Evolutionary conservation across 2,113 vertebrate species (phyloP).

Genomic region (Amia ocellicauda): DNA sequence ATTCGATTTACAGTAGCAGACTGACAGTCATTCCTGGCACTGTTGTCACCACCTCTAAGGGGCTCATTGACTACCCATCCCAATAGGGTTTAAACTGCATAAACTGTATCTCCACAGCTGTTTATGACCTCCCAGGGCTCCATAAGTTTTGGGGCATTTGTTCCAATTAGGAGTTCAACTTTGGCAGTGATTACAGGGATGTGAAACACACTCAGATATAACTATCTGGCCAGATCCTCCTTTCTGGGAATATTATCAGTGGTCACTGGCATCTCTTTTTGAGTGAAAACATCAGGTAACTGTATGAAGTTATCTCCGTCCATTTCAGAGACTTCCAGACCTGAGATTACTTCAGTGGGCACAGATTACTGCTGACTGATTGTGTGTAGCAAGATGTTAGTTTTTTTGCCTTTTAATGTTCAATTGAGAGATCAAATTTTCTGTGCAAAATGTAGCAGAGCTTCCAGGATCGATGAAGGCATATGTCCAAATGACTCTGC

Average conservation of each 20-base stretch:
- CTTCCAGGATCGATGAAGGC: slow-evolving; percentile 20
- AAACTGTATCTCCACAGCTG: slow-evolving; percentile 2
- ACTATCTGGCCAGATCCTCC: slow-evolving; percentile 10
- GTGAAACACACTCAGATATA: too few species aligned
- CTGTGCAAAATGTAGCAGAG: slow-evolving; percentile 18
- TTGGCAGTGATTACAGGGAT: slow-evolving; percentile 29
- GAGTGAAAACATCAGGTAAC: slow-evolving; percentile 16
- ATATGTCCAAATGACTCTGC: not conserved
- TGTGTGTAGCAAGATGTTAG: slow-evolving; percentile 1
- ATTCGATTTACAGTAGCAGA: slow-evolving; percentile 10
- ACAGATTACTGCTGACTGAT: slow-evolving; percentile 14
- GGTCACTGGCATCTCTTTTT: too few species aligned
- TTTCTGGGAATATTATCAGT: slow-evolving; percentile 4
- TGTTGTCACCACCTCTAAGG: slow-evolving; percentile 1
- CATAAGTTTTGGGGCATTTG: slow-evolving; percentile 12
- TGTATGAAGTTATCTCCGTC: slow-evolving; percentile 1
- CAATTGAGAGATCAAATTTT: slow-evolving; percentile 1
- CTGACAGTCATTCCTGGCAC: not conserved
- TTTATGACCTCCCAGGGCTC: slow-evolving; percentile 19
- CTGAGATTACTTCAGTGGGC: not conserved
- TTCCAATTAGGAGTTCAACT: slow-evolving; percentile 22
- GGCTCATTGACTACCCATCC: too few species aligned
- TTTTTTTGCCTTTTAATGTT: slow-evolving; percentile 9
- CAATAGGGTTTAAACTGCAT: slow-evolving; percentile 16
- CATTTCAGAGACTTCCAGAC: slow-evolving; percentile 15